Evolutionary conservation across 2,888 invertebrate species (phyloP), one percentile per base, ranked within the genome.

Genomic region (Pocota personata): DNA sequence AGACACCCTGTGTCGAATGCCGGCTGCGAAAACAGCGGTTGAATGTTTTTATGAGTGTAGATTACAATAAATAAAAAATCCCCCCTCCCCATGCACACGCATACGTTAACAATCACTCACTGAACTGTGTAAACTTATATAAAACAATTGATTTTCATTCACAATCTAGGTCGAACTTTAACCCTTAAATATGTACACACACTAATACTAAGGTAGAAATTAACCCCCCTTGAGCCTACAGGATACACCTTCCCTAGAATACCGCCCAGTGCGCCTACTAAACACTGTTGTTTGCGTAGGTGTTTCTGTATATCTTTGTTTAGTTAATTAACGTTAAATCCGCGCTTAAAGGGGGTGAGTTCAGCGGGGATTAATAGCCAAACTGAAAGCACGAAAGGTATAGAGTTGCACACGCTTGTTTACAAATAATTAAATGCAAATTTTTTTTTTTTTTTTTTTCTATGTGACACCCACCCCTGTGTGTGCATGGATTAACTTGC

Each of bases 71-170:
- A 43, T 64, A 43, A 14, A 10, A 27, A 40, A 57, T 55, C 30
- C 52, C 30, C 64, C 16, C 30, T 16, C 4, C 10, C 19, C 40
- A 3, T n/a, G n/a, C n/a, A n/a, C 30, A 40, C 55, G 21, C 35
- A 37, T 35, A 46, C 58, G 24, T 30, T 24, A 21, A 46, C 19
- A 67, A 43, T 60, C 52, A 27, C 46, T 58, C 55, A 76, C 48
- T 43, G 37, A 72, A 64, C 57, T 55, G 71, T 62, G 58, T 77
- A 50, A 69, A 77, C 62, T 71, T 71, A 78, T 55, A 62, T 78
- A 88, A 90, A 90, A 88, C 90, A 90, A 73, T 90, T 90, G 90
- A 91, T 90, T 90, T 90, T 87, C 88, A 88, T 90, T 89, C 87
- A 87, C 84, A 89, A 90, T 89, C 89, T 91, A 90, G 90, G 91